A percentile compares a stretch with the other conserved stretches of the same genome.
Evolutionary conservation across 1,140 invertebrate genomes (phyloP).

Genomic region (Euborellia annulipes): DNA sequence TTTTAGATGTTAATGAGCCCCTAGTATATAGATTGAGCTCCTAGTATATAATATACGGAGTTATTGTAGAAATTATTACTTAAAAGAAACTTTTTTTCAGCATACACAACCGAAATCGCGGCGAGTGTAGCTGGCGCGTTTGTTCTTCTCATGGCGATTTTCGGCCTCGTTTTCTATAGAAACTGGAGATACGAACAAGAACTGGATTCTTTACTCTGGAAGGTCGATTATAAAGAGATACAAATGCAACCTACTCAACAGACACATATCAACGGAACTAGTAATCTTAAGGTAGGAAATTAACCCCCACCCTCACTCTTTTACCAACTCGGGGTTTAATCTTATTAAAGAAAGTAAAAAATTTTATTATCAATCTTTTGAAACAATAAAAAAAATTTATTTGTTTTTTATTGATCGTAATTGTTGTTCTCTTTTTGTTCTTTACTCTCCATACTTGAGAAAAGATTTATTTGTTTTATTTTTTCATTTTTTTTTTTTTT

Average conservation of each 20-base stretch:
- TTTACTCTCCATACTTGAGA: too few relatives aligned
- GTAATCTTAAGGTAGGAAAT: slow-evolving; percentile 21
- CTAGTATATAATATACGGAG: background rate
- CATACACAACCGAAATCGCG: slow-evolving; percentile 64
- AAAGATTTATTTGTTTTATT: too few relatives aligned
- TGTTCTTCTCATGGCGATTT: slow-evolving; percentile 47
- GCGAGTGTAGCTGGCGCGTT: slow-evolving; percentile 60
- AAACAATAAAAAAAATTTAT: too few relatives aligned
- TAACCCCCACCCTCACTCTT: background rate
- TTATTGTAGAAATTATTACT: background rate
- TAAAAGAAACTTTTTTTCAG: slow-evolving; percentile 41
- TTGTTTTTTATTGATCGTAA: too few relatives aligned
- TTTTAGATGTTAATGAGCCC: too few relatives aligned
- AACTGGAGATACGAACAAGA: slow-evolving; percentile 94
- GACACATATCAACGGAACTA: slow-evolving; percentile 12
- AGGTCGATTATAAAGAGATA: slow-evolving; percentile 84
- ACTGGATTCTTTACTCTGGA: slow-evolving; percentile 85
- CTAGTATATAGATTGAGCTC: too few relatives aligned
- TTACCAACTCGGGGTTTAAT: background rate
- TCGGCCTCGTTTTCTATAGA: slow-evolving; percentile 56
- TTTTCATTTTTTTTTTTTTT: too few relatives aligned
- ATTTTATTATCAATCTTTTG: too few relatives aligned
- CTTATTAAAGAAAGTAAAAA: too few relatives aligned
- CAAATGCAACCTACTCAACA: slow-evolving; percentile 28
- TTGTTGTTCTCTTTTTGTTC: too few relatives aligned